These are phyloP conservation scores for Bungarus multicinctus DNA, from an alignment of 2,113 vertebrate genomes.

Conservation along the genomic window DNA sequence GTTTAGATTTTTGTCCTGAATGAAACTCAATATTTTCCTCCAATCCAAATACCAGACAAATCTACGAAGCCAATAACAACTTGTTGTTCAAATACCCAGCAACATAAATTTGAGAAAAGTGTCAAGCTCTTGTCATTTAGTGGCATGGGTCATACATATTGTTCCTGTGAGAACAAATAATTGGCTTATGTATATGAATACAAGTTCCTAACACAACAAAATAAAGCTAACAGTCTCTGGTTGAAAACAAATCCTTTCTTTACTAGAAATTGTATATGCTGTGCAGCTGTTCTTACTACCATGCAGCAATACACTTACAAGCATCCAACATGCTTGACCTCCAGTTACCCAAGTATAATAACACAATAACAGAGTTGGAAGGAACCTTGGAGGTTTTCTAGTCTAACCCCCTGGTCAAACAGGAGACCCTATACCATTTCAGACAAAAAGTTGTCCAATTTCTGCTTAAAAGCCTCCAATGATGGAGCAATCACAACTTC, in stretches of 20 bases:
- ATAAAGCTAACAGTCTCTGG: constrained; percentile 12
- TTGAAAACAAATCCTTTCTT: constrained; percentile 5
- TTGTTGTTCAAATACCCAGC: constrained; percentile 50
- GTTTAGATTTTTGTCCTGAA: constrained; percentile 64
- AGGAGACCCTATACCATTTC: neutral
- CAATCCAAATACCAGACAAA: constrained; percentile 62
- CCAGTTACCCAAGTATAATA: neutral
- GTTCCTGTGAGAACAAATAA: constrained; percentile 26
- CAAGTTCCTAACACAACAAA: constrained; percentile 29
- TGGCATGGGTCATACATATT: constrained; percentile 21
- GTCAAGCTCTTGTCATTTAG: constrained; percentile 35
- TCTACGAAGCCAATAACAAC: constrained; percentile 48
- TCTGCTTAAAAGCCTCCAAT: neutral
- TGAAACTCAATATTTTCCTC: constrained; percentile 61
- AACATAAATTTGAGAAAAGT: constrained; percentile 24
- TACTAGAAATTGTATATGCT: neutral
- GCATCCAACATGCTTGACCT: constrained; percentile 2
- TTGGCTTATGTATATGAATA: neutral
- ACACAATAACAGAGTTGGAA: neutral
- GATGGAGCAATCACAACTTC: too few relatives aligned
- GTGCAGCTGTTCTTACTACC: constrained; percentile 19
- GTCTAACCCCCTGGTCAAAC: neutral
- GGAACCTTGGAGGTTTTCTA: neutral
- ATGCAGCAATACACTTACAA: neutral
- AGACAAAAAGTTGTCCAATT: neutral